Evolutionary conservation across 35 echinoderm and acorn worm genomes (phyloP).

Genomic region (Hemicentrotus pulcherrimus): DNA sequence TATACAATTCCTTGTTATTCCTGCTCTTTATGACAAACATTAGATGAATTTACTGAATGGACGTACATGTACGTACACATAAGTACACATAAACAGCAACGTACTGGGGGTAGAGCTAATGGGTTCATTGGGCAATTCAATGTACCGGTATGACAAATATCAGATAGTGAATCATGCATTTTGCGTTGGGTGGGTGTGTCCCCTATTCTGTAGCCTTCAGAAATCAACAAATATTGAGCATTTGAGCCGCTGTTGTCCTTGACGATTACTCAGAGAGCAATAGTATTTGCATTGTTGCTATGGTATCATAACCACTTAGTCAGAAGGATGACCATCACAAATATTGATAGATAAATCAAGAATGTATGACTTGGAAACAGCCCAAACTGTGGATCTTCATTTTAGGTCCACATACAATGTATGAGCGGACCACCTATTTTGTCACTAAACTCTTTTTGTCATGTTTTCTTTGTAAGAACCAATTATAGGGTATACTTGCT

Average conservation of each 20-base stretch:
- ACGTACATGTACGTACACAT: background rate
- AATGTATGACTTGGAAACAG: background rate
- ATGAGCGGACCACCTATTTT: background rate
- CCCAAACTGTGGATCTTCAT: background rate
- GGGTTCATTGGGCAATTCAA: no score
- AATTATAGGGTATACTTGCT: background rate
- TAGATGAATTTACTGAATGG: background rate
- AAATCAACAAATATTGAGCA: background rate
- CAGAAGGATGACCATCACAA: constrained; percentile 9
- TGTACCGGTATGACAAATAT: background rate
- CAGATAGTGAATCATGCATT: background rate
- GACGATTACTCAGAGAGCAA: background rate
- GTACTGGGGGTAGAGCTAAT: no score
- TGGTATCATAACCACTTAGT: background rate
- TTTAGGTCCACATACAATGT: no score
- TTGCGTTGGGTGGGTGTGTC: background rate
- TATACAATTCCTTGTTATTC: no score
- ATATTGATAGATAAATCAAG: constrained; percentile 14
- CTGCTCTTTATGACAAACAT: no score
- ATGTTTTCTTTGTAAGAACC: background rate
- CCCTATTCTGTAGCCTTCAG: background rate
- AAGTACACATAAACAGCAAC: no score
- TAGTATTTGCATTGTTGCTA: background rate
- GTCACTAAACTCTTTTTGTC: background rate
- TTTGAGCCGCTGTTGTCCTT: background rate